Evolutionary conservation across 2,888 invertebrate genomes (phyloP).

Genomic region (Cheilosia grossa): DNA sequence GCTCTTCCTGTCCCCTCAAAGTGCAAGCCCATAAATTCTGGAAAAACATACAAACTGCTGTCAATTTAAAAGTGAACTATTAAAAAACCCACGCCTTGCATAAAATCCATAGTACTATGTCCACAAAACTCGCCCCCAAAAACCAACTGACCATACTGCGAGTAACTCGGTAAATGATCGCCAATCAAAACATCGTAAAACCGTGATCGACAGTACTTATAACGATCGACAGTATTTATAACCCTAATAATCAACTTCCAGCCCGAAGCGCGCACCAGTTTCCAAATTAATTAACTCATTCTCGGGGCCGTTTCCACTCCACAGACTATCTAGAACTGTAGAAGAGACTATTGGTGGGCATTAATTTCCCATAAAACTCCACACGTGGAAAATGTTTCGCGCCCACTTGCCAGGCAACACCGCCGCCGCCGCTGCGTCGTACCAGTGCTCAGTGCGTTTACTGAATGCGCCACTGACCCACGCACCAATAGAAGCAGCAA

Average conservation of each 20-base stretch:
- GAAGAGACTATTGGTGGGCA: conserved; percentile 50
- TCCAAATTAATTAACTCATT: conserved; percentile 71
- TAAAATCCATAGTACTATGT: no score
- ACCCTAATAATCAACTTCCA: conserved; percentile 59
- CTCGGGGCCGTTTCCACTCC: background rate
- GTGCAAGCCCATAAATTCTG: no score
- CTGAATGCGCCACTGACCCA: conserved; percentile 40
- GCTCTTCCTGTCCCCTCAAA: no score
- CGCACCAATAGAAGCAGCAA: conserved; percentile 22
- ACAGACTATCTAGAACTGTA: conserved; percentile 1
- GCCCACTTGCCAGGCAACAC: conserved; percentile 48
- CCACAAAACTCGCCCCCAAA: no score
- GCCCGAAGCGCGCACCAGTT: conserved; percentile 31
- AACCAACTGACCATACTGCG: no score
- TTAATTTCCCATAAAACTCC: conserved; percentile 69
- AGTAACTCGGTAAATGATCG: conserved; percentile 8
- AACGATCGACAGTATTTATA: conserved; percentile 33
- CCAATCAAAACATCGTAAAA: conserved; percentile 54
- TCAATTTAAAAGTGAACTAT: no score
- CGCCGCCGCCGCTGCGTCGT: background rate
- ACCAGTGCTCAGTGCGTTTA: background rate
- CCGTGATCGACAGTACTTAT: conserved; percentile 27
- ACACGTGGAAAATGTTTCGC: conserved; percentile 58
- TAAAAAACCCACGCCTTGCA: no score
- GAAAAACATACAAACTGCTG: no score